Base-by-base conservation (phyloP, 2,113 vertebrate species). In the Nestor notabilis region DNA sequence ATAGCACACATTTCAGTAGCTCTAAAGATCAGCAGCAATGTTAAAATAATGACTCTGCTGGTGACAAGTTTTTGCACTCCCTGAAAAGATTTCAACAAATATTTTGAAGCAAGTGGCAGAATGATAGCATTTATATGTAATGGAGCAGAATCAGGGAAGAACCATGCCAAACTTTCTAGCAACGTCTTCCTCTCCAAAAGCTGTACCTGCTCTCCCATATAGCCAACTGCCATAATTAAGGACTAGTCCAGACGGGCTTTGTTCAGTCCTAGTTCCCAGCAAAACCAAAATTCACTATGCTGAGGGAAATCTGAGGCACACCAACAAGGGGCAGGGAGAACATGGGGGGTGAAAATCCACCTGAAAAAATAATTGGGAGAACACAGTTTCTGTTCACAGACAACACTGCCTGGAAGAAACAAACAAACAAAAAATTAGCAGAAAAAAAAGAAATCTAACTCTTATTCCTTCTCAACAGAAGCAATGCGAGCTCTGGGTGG, bases 401-500 rank as follows among this genome's bases (percentile, higher is more conserved):
- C 24, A 89, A 6, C n/a, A 84, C 4, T 0, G 0, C 44, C 5
- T 28, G 13, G 7, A 72, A 61, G 8, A 72, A 75, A 84, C 1
- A 63, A 56, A 37, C 1, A 25, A 44, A 53, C 4, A 44, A 29
- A 47, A 55, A 37, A 37, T 35, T 14, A 31, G 16, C 11, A 28
- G 11, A 53, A 81, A 74, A 82, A 79, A 9, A 9, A n/a, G 13
- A n/a, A n/a, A 58, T 64, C 21, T 52, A 56, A 37, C 13, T 63
- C 44, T 28, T 41, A 31, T 60, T 70, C 64, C 12, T 13, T 85
- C 35, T 79, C 1, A 0, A 78, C 46, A 74, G 21, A 75, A 72
- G 21, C 0, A 0, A 35, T n/a, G 3, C 2, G 3, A 49, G 24
- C 1, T 0, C 39, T 64, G 31, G 24, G 79, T 6, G 3, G 10